Evolutionary conservation across 2,797 vertebrate species (phyloP).

Genomic region (Perodicticus potto): DNA sequence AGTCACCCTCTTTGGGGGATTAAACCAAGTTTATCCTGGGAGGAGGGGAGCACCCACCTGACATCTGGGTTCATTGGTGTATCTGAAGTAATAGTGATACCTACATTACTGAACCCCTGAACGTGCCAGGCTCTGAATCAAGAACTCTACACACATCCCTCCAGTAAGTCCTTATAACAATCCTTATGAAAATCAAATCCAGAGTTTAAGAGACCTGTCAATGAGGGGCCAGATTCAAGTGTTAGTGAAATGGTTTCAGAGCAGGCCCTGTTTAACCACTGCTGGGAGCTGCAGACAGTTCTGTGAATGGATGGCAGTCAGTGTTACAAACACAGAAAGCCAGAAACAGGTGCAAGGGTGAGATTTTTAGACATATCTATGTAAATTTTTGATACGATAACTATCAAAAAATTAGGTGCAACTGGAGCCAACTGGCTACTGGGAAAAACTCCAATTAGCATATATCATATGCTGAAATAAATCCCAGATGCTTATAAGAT

Average conservation of each 20-base stretch:
- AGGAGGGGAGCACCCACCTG: neutral
- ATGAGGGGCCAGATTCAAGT: neutral
- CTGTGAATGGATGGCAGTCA: neutral
- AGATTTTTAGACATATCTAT: neutral
- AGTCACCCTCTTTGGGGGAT: fast-evolving
- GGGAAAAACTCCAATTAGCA: neutral
- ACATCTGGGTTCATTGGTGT: neutral
- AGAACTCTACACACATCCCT: neutral
- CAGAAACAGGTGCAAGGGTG: neutral
- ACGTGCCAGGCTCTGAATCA: neutral
- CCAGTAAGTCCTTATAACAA: neutral
- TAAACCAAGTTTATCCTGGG: neutral
- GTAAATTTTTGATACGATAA: neutral
- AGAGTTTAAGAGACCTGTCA: neutral
- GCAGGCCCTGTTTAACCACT: neutral
- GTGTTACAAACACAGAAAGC: neutral
- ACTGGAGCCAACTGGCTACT: neutral
- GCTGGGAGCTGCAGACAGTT: neutral
- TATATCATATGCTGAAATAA: neutral
- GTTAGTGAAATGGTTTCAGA: neutral
- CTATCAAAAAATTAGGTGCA: neutral
- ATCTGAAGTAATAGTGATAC: neutral
- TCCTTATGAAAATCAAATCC: neutral
- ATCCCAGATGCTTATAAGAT: neutral
- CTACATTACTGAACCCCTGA: neutral